Base-by-base conservation (phyloP, 1,140 invertebrate genomes). In the Ptiloglossa arizonensis region DNA sequence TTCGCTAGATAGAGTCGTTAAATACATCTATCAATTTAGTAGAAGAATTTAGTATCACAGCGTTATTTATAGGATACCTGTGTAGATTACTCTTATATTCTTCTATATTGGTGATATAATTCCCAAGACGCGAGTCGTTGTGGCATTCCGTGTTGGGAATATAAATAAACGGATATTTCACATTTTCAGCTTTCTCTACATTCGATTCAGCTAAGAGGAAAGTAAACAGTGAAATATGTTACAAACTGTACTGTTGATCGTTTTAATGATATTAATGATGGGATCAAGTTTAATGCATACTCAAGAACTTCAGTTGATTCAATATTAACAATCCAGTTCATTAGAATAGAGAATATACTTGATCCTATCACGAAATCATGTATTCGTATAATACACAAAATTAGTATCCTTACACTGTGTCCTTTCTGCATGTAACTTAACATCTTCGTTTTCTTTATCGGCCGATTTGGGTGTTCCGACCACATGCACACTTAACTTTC, bases 401-500 rank as follows among this genome's bases (percentile, higher is more conserved):
- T 56, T 50, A 22, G 0, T 50, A 22, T 24, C 48, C 35, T 54
- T 46, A 79, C 74, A 44, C 15, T 75, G 5, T 5, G 1, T 5
- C 22, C 17, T 35, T 9, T 29, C 19, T 5, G 5, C 0, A 6
- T 9, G 1, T 13, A 9, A 41, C 5, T 46, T 22, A 13, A 19
- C 17, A 1, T 15, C 41, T 13, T 56, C 48, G 13, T 77, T 70
- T 38, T 77, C 48, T 22, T 52, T 57, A 4, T 74, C 56, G 15
- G 19, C 32, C n/a, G 60, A 19, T 19, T 72, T 62, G 11, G 27
- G 29, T 27, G 32, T 80, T 35, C 91, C 91, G 44, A 90, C 81
- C 3, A 91, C 94, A 87, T 96, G 96, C 11, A 96, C 88, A 22
- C 94, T 96, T 3, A 96, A 86, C 88, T 96, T 96, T 60, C 94